Evolutionary conservation across 1,140 invertebrate genomes (phyloP), one percentile per base, ranked within the genome.

Genomic region (Andricus grossulariae): DNA sequence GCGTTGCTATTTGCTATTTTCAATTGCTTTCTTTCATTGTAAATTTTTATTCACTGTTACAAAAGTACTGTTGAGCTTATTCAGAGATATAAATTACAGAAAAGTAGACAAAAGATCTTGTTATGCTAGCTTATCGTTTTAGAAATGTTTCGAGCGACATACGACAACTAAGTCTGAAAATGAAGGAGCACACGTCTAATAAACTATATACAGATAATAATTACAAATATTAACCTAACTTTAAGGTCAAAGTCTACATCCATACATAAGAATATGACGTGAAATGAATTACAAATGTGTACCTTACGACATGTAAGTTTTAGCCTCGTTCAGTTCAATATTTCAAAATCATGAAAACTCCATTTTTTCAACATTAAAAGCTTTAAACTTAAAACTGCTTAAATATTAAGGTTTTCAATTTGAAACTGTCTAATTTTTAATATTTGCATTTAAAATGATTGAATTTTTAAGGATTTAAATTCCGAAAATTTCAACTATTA

Each of bases 31-130:
- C 71, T 81, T 82, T 82, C 50, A 74, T 78, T 74, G 72, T 73
- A 79, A 76, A 82, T 81, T 83, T 84, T 73, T 84, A 84, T 80
- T 80, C 52, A 71, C 73, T 83, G 81, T 85, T 85, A 75, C 16
- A 60, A 60, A 66, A 66, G 25, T 66, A 66, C 32, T 66, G 60
- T 66, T 66, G 25, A 66, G 25, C 60, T 39, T 39, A 0, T 66
- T 66, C 45, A 66, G 74, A 72, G 71, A 77, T 74, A 80, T 80
- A 51, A 71, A 71, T 71, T 55, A 50, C 51, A 50, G 19, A 72
- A 21, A 39, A 6, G 12, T 72, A 79, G 32, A 25, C 19, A 13
- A 32, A 39, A 66, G 32, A 39, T 5, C 25, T n/a, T 25, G 10
- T 60, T 60, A 15, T 5, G 21, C 55, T 60, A 60, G 57, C 15